These are phyloP conservation scores for Drosophila anomalipes DNA, from an alignment of 2,888 invertebrate genomes.

Conservation along the genomic window DNA sequence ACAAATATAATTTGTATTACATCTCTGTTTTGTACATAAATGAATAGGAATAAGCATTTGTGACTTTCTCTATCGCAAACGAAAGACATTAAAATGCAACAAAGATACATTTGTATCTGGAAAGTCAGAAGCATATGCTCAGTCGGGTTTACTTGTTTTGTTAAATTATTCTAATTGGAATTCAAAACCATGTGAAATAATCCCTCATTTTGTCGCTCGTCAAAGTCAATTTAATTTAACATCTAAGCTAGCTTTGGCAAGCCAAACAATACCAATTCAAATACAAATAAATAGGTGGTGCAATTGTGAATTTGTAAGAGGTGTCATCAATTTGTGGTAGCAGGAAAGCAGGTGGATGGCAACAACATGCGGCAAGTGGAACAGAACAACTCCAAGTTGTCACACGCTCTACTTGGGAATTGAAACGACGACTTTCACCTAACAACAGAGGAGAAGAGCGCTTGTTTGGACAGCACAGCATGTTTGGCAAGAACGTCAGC, in stretches of 20 bases:
- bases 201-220: neutral
- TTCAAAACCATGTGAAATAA: neutral
- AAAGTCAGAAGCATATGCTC: neutral
- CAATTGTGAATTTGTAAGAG: neutral
- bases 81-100: neutral
- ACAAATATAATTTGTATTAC: neutral
- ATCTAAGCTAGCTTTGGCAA: neutral
- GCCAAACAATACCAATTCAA: neutral
- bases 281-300: neutral
- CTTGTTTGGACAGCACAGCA: slow-evolving; percentile 9
- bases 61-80: neutral
- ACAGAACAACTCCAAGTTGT: slow-evolving; percentile 4
- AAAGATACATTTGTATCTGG: neutral
- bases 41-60: neutral
- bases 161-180: neutral
- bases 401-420: slow-evolving; percentile 4
- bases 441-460: neutral
- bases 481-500: slow-evolving; percentile 11
- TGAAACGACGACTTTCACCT: slow-evolving; percentile 4
- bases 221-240: slow-evolving; percentile 6
- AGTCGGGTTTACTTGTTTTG: no score
- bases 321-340: slow-evolving; percentile 7
- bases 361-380: slow-evolving; percentile 3
- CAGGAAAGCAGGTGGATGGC: neutral
- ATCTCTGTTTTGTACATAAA: neutral